phyloP scores from a whole-genome alignment of 1,140 invertebrate genomes.

The Diachasmimorpha longicaudata region DNA sequence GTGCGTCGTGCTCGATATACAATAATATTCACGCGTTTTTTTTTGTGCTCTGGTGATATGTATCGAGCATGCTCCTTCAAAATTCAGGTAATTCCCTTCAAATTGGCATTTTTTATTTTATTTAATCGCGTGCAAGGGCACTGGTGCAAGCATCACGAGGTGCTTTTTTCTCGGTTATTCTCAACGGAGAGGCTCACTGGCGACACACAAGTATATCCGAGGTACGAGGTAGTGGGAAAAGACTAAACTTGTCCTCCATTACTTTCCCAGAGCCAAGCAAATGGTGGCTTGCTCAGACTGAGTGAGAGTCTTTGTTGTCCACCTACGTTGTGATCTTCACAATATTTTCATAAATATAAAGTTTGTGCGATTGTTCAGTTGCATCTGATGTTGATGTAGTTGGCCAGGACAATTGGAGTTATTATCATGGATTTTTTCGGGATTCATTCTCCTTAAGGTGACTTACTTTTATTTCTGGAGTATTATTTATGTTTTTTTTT shows the following conservation, averaged over 20 bases:
- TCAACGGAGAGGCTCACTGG: slow-evolving; percentile 34
- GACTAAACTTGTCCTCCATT: slow-evolving; percentile 54
- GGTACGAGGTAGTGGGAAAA: slow-evolving; percentile 32
- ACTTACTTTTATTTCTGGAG: neutral
- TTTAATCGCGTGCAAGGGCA: too few relatives aligned
- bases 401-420: too few relatives aligned
- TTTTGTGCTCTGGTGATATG: slow-evolving; percentile 37
- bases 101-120: neutral
- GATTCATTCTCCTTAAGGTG: neutral
- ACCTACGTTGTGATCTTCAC: neutral
- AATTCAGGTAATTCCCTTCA: slow-evolving; percentile 49
- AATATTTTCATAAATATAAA: neutral
- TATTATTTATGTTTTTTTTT: neutral
- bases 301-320: slow-evolving; percentile 43
- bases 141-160: too few relatives aligned
- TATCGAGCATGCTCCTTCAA: slow-evolving; percentile 47
- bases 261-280: slow-evolving; percentile 49
- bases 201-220: slow-evolving; percentile 37
- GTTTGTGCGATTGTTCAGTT: neutral
- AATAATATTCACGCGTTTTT: slow-evolving; percentile 2
- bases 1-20: neutral
- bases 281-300: slow-evolving; percentile 45
- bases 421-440: neutral
- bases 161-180: slow-evolving; percentile 3
- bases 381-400: neutral